A percentile compares a stretch with the other conserved stretches of the same genome.
Conservation (phyloP, 2,888 invertebrate species). For the Netelia melanura region DNA sequence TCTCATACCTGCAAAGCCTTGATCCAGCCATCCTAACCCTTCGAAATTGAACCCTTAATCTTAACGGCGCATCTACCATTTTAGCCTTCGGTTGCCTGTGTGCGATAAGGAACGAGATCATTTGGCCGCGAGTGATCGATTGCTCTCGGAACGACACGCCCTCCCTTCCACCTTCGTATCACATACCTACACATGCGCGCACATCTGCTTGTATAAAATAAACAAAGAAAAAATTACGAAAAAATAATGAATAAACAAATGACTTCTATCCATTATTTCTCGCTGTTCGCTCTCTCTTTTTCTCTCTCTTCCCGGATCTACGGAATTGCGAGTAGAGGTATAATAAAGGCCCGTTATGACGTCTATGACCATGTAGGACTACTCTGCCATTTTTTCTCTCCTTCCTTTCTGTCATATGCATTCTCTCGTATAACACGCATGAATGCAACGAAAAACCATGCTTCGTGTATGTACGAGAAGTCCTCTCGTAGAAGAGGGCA, state of each 20-base stretch:
- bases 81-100: conserved; percentile 66
- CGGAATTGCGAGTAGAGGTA: not conserved
- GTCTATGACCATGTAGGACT: conserved; percentile 37
- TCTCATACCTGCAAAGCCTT: conserved; percentile 18
- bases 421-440: conserved; percentile 9
- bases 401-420: conserved; percentile 41
- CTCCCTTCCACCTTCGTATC: not conserved
- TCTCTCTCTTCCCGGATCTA: not conserved
- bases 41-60: conserved; percentile 77
- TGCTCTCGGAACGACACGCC: conserved; percentile 50
- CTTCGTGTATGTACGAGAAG: conserved; percentile 12
- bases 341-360: conserved; percentile 24
- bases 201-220: not conserved
- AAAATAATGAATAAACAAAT: not conserved
- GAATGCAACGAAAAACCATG: conserved; percentile 26
- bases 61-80: conserved; percentile 76
- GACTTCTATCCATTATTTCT: not conserved
- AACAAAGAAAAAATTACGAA: not conserved
- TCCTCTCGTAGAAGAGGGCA: not conserved
- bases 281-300: not conserved
- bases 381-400: conserved; percentile 9
- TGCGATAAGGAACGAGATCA: conserved; percentile 68
- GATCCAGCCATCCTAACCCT: conserved; percentile 51
- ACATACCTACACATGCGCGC: not conserved
- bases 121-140: conserved; percentile 73